Conservation (phyloP, 2,888 invertebrate species). For the Oasisia sp. region DNA sequence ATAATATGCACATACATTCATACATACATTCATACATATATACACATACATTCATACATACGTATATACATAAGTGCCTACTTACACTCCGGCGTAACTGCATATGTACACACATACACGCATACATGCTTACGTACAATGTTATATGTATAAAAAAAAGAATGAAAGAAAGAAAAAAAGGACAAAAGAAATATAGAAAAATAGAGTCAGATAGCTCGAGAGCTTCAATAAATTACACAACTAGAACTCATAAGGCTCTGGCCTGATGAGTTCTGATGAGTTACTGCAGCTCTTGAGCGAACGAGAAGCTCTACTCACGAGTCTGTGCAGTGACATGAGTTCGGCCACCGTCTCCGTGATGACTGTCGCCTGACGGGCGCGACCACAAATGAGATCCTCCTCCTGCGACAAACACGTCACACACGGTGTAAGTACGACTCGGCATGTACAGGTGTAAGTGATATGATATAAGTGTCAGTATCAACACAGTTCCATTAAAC, state of each 20-base stretch:
- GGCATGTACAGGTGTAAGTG: background rate
- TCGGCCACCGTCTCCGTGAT: slow-evolving; percentile 55
- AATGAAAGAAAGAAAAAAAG: no score
- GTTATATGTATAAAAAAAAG: no score
- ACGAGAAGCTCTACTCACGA: slow-evolving; percentile 45
- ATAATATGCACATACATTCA: background rate
- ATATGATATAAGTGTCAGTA: background rate
- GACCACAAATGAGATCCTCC: slow-evolving; percentile 54
- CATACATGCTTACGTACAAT: no score
- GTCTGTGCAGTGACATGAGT: slow-evolving; percentile 55
- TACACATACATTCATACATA: background rate
- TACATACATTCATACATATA: background rate
- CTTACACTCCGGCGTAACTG: no score
- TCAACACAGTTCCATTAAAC: no score
- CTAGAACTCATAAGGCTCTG: no score
- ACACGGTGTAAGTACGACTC: background rate
- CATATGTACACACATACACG: background rate
- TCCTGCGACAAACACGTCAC: background rate
- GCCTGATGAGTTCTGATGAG: no score
- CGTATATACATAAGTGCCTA: background rate
- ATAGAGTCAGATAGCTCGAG: background rate
- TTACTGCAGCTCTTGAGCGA: background rate
- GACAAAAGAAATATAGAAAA: no score
- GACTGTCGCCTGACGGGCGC: slow-evolving; percentile 52
- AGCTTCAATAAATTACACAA: background rate